Conservation (phyloP, 1,140 invertebrate species). For the Lerema accius region DNA sequence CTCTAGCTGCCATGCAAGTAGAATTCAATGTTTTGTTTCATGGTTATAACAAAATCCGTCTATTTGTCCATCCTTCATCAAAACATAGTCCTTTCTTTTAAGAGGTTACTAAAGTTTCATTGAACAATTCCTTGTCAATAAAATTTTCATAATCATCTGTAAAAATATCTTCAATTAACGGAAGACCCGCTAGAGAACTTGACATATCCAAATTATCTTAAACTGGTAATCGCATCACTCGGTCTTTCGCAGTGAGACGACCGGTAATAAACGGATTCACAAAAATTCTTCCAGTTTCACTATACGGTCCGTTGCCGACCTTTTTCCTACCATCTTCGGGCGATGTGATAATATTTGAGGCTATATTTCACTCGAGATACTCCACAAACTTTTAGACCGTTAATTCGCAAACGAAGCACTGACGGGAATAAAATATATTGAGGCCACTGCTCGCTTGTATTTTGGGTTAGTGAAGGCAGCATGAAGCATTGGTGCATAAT, state of each 20-base stretch:
- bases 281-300: constrained; percentile 60
- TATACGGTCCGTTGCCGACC: constrained; percentile 47
- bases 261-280: constrained; percentile 62
- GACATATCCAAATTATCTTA: no score
- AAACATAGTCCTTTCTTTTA: no score
- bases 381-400: constrained; percentile 41
- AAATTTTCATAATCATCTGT: no score
- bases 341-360: constrained; percentile 59
- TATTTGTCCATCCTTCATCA: no score
- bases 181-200: no score
- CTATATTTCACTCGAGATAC: constrained; percentile 48
- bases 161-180: no score
- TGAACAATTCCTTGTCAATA: no score
- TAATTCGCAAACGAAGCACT: constrained; percentile 37
- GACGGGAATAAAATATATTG: constrained; percentile 23
- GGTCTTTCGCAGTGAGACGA: constrained; percentile 1
- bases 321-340: constrained; percentile 52
- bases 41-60: no score
- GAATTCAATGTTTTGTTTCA: no score
- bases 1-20: no score
- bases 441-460: not conserved
- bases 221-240: not conserved
- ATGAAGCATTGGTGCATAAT: not conserved
- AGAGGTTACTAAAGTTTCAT: no score
- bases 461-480: not conserved